Evolutionary conservation across 2,113 vertebrate genomes (phyloP).

Genomic region (Chaetops frenatus): DNA sequence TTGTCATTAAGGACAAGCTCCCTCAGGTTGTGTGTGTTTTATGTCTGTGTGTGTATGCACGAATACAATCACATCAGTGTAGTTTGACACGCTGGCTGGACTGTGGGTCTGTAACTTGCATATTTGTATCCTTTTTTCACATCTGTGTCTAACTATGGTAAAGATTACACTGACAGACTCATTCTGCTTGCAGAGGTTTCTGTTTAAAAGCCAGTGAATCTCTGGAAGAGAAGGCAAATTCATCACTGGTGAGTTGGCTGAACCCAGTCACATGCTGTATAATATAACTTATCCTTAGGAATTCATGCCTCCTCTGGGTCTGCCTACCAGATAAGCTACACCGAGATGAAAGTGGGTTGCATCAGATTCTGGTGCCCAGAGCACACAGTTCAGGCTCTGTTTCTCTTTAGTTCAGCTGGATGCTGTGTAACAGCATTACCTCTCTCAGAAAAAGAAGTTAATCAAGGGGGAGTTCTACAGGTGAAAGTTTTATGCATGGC

Average conservation of each 20-base stretch:
- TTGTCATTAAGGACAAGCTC: background rate
- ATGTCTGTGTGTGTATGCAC: background rate
- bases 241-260: slow-evolving; percentile 57
- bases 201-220: slow-evolving; percentile 28
- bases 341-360: slow-evolving; percentile 53
- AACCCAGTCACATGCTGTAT: slow-evolving; percentile 49
- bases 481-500: slow-evolving; percentile 60
- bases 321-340: slow-evolving; percentile 58
- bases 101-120: background rate
- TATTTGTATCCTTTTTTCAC: background rate
- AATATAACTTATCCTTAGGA: slow-evolving; percentile 65
- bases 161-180: slow-evolving; percentile 14
- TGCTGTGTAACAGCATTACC: background rate
- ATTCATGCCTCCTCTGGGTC: slow-evolving; percentile 60
- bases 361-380: slow-evolving; percentile 40
- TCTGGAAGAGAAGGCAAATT: slow-evolving; percentile 39
- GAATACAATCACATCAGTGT: background rate
- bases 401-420: slow-evolving; percentile 45
- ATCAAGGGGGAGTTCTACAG: background rate
- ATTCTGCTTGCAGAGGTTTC: slow-evolving; percentile 12
- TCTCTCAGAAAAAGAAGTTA: slow-evolving; percentile 19
- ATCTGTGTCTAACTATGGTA: slow-evolving; percentile 11
- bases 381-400: background rate
- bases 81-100: background rate
- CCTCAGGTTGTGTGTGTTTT: background rate